phyloP scores from a whole-genome alignment of 2,888 invertebrate species.

The Stenodera caucasica region DNA sequence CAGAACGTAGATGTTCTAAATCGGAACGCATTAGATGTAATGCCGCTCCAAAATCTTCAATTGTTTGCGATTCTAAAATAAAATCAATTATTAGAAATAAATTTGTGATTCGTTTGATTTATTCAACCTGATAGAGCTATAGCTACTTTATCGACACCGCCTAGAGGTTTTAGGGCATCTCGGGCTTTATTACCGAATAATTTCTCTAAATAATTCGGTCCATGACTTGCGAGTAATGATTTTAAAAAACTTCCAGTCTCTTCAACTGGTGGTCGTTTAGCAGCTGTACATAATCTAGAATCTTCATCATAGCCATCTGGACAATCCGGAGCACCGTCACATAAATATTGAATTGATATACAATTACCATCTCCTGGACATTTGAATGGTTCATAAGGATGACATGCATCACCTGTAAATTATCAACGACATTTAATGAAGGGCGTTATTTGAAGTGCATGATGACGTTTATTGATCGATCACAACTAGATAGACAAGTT shows the following conservation, averaged over 20 bases:
- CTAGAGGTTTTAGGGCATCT: constrained; percentile 86
- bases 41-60: constrained; percentile 91
- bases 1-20: constrained; percentile 88
- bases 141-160: constrained; percentile 94
- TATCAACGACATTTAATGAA: not conserved
- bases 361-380: constrained; percentile 93
- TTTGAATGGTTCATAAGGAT: constrained; percentile 95
- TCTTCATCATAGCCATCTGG: constrained; percentile 96
- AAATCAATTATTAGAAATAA: not conserved
- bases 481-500: constrained; percentile 17
- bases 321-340: constrained; percentile 93
- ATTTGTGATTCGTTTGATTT: too few species aligned
- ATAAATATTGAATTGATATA: constrained; percentile 95
- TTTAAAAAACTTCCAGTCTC: constrained; percentile 95
- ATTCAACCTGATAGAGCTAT: constrained; percentile 88
- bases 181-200: constrained; percentile 93
- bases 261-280: constrained; percentile 94
- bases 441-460: constrained; percentile 30
- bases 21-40: constrained; percentile 84
- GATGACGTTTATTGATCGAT: constrained; percentile 14
- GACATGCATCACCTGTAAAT: constrained; percentile 71
- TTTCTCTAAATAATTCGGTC: constrained; percentile 95
- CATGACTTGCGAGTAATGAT: constrained; percentile 90
- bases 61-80: constrained; percentile 84
- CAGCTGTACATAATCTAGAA: constrained; percentile 92